Evolutionary conservation across 2,888 invertebrate species (phyloP).

Genomic region (Hartigia nigra): DNA sequence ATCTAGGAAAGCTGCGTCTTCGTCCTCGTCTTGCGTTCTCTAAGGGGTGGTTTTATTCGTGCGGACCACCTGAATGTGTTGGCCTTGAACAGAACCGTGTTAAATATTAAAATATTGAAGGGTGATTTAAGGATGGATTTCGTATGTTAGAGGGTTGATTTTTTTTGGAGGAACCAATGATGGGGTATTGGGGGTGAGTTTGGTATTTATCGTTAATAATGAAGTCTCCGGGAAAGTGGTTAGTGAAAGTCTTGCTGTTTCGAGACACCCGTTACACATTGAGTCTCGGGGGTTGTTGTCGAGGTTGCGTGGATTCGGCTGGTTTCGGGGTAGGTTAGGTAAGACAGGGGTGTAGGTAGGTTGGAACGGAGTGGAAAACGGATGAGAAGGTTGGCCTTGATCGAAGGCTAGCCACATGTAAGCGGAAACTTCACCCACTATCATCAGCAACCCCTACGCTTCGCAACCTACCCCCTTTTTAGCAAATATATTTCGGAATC

Average conservation of each 20-base stretch:
- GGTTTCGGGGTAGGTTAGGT: slow-evolving; percentile 3
- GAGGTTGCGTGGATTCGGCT: slow-evolving; percentile 9
- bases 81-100: not conserved
- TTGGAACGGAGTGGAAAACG: slow-evolving; percentile 24
- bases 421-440: slow-evolving; percentile 37
- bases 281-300: not conserved
- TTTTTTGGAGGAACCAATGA: not conserved
- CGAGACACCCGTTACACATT: slow-evolving; percentile 10
- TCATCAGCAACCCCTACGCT: slow-evolving; percentile 4
- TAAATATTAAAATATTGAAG: not conserved
- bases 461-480: not conserved
- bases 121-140: not conserved
- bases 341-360: not conserved
- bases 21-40: not conserved
- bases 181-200: not conserved
- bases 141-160: not conserved
- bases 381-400: slow-evolving; percentile 44
- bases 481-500: not conserved
- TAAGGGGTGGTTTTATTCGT: not conserved
- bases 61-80: not conserved
- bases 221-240: not conserved
- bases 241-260: not conserved
- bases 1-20: not conserved
- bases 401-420: slow-evolving; percentile 43
- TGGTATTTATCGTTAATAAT: not conserved